phyloP scores from a whole-genome alignment of 2,888 invertebrate species.

The Zele albiditarsus region DNA sequence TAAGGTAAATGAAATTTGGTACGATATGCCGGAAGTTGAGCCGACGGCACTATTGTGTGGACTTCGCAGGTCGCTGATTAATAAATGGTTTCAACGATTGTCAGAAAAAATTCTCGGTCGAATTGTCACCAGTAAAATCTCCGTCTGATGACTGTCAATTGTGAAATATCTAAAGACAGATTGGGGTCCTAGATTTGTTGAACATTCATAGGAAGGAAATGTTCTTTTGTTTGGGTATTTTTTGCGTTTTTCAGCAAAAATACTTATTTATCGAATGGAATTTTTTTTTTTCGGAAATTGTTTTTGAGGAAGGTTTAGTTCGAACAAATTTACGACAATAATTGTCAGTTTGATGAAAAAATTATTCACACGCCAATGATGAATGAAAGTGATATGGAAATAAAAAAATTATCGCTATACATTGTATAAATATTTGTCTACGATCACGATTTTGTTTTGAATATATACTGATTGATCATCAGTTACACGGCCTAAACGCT shows the following conservation, averaged over 20 bases:
- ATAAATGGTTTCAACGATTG: neutral
- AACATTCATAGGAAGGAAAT: neutral
- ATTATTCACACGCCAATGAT: too few relatives aligned
- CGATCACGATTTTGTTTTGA: neutral
- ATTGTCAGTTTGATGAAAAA: neutral
- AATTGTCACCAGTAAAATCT: neutral
- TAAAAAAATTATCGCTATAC: neutral
- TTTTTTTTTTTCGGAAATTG: neutral
- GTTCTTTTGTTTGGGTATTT: neutral
- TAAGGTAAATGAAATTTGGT: slow-evolving; percentile 45
- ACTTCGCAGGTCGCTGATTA: slow-evolving; percentile 54
- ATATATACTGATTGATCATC: neutral
- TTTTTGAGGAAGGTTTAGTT: neutral
- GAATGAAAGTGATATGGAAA: neutral
- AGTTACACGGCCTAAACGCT: slow-evolving; percentile 3
- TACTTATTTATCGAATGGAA: neutral
- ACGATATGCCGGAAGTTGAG: slow-evolving; percentile 38
- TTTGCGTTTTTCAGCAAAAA: neutral
- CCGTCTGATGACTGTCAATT: neutral
- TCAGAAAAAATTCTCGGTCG: neutral
- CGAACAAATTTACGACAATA: neutral
- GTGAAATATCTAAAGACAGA: neutral
- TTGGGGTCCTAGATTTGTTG: neutral
- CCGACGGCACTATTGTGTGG: slow-evolving; percentile 18
- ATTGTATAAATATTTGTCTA: neutral